phyloP scores from a whole-genome alignment of 2,113 vertebrate genomes.

The Euleptes europaea region DNA sequence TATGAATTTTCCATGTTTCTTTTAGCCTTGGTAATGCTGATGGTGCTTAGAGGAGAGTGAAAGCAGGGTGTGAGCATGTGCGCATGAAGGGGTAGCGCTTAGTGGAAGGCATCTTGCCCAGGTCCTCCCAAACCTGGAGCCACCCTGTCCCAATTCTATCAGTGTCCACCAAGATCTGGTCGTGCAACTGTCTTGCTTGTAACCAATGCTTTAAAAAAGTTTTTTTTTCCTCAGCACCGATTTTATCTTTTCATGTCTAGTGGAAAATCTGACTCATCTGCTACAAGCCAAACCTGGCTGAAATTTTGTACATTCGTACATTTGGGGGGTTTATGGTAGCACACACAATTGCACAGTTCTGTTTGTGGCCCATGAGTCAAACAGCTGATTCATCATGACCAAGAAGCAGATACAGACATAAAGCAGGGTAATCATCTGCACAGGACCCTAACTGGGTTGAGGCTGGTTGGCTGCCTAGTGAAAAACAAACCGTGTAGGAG shows the following conservation, averaged over 20 bases:
- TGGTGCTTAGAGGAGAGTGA: too few relatives aligned
- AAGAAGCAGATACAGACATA: constrained; percentile 2
- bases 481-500: background rate
- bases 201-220: background rate
- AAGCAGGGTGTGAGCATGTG: too few relatives aligned
- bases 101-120: too few relatives aligned
- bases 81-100: too few relatives aligned
- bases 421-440: background rate
- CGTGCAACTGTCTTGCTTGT: background rate
- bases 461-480: background rate
- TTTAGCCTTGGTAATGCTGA: too few relatives aligned
- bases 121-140: too few relatives aligned
- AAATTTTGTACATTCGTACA: background rate
- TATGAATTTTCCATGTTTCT: too few relatives aligned
- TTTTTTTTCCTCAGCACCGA: too few relatives aligned
- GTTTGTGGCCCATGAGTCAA: background rate
- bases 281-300: background rate
- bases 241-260: background rate
- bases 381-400: background rate
- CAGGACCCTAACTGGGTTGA: background rate
- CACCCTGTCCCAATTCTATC: too few relatives aligned
- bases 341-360: fast-evolving
- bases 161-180: background rate
- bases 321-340: background rate
- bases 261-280: background rate